Evolutionary conservation across 1,140 invertebrate genomes (phyloP).

Genomic region (Drosophila nigromelanica): DNA sequence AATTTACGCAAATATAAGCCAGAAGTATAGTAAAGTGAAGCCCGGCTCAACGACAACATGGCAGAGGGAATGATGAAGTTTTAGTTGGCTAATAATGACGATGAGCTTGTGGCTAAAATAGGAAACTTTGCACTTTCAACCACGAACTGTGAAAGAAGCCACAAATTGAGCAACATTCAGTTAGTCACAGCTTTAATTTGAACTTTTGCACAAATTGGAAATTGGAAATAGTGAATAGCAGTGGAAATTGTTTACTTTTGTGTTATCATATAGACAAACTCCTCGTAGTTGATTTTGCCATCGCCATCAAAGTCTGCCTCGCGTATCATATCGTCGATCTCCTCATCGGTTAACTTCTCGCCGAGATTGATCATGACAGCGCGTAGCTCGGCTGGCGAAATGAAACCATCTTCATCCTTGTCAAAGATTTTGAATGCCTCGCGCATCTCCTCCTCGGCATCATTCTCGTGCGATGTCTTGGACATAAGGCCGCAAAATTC

Average conservation of each 20-base stretch:
- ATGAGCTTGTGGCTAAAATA: conserved; percentile 13
- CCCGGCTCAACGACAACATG: neutral
- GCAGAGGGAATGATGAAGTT: conserved; percentile 3
- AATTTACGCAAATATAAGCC: conserved; percentile 39
- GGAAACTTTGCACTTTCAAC: neutral
- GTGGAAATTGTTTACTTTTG: conserved; percentile 35
- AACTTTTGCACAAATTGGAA: conserved; percentile 6
- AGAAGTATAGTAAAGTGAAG: neutral
- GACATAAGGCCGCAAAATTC: conserved; percentile 60
- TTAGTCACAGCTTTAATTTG: conserved; percentile 25
- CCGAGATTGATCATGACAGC: conserved; percentile 61
- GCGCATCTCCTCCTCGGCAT: conserved; percentile 62
- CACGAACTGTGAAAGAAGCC: neutral
- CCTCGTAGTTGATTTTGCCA: conserved; percentile 93
- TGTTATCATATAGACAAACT: conserved; percentile 82
- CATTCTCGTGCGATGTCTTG: conserved; percentile 45
- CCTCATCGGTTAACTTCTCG: conserved; percentile 65
- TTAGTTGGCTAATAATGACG: neutral
- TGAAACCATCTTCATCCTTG: conserved; percentile 60
- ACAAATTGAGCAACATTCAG: neutral
- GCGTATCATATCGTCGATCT: conserved; percentile 85
- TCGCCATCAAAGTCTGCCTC: conserved; percentile 97
- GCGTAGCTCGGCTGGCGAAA: conserved; percentile 55
- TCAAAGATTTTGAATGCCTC: conserved; percentile 73
- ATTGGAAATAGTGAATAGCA: neutral